These are phyloP conservation scores for Aix galericulata DNA, from an alignment of 2,113 vertebrate genomes.

Conservation along the genomic window DNA sequence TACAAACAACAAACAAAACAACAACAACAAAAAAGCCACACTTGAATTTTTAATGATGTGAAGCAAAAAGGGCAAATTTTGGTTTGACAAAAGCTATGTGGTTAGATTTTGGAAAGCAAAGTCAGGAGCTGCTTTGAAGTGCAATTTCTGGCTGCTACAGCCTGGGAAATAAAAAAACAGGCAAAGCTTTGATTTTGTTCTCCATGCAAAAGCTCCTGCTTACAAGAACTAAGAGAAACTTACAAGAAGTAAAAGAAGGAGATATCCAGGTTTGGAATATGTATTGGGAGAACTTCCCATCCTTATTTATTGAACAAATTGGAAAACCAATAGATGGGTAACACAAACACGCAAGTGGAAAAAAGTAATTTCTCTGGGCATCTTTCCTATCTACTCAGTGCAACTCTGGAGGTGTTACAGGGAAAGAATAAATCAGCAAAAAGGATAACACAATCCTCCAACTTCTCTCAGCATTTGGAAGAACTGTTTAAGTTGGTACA, in stretches of 20 bases:
- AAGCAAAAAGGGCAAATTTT: neutral
- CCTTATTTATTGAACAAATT: neutral
- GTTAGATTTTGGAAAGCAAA: neutral
- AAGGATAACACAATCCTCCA: neutral
- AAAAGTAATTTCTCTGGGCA: neutral
- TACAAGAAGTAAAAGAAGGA: neutral
- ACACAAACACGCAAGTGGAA: neutral
- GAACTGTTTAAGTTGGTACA: neutral
- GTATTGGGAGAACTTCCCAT: neutral
- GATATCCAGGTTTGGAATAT: neutral
- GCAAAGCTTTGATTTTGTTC: neutral
- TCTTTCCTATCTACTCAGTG: neutral
- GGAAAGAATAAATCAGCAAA: neutral
- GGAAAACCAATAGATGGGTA: neutral
- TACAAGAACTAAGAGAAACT: neutral
- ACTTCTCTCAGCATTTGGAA: neutral
- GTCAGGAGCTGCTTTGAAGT: conserved; percentile 1
- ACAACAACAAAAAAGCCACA: neutral
- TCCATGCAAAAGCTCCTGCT: neutral
- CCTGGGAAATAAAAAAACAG: neutral
- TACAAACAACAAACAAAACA: neutral
- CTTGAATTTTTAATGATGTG: neutral
- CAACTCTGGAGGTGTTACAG: neutral
- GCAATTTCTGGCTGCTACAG: neutral
- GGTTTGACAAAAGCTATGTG: neutral